A percentile compares a stretch with the other conserved stretches of the same genome.
These are phyloP conservation scores for Hemibagrus wyckioides DNA, from an alignment of 2,113 vertebrate genomes.

Conservation along the genomic window DNA sequence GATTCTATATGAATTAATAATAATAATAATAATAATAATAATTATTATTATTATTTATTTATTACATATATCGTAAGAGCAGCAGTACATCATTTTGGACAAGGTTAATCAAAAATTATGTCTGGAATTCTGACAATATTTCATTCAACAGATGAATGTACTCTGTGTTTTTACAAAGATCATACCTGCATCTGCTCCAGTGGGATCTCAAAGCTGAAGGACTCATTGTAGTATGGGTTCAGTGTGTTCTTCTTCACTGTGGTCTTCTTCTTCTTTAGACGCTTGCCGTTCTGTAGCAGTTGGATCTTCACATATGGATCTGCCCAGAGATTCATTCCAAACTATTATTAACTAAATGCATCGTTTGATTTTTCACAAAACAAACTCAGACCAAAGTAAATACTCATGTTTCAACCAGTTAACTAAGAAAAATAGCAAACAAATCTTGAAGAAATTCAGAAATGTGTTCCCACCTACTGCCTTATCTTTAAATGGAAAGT, in stretches of 20 bases:
- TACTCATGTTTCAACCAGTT: background rate
- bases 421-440: background rate
- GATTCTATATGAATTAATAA: background rate
- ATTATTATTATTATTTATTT: background rate
- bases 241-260: constrained; percentile 98
- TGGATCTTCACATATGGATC: constrained; percentile 99
- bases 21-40: background rate
- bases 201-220: constrained; percentile 99
- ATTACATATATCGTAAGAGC: background rate
- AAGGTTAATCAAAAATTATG: background rate
- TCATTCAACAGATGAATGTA: background rate
- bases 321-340: constrained; percentile 57
- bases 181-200: constrained; percentile 96
- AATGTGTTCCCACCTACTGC: background rate
- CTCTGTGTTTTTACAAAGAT: constrained; percentile 6
- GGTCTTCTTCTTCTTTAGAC: constrained; percentile 99
- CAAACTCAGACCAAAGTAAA: background rate
- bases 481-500: constrained; percentile 10
- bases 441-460: background rate
- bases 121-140: background rate
- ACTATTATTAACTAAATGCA: constrained; percentile 1
- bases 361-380: background rate
- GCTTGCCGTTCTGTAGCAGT: constrained; percentile 93
- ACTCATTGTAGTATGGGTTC: constrained; percentile 97
- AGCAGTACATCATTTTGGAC: background rate